Evolutionary conservation across 1,140 invertebrate species (phyloP).

Genomic region (Bicyclus anynana): DNA sequence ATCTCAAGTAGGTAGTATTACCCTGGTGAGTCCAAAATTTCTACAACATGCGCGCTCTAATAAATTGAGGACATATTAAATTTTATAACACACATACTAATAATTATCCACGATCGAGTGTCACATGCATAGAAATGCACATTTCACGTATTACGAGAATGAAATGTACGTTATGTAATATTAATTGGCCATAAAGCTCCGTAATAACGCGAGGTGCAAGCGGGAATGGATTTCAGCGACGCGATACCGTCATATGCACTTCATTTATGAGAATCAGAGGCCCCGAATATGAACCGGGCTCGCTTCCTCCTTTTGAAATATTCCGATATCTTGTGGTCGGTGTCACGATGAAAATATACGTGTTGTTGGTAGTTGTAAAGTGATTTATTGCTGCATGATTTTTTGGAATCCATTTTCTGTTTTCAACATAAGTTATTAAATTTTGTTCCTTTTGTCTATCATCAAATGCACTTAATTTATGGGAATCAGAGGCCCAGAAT

Average conservation of each 20-base stretch:
- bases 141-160: background rate
- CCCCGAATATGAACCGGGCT: constrained; percentile 20
- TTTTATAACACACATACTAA: constrained; percentile 3
- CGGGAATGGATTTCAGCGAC: constrained; percentile 31
- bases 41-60: background rate
- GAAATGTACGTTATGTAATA: constrained; percentile 11
- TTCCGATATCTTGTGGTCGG: background rate
- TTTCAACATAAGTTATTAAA: no score
- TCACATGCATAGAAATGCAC: background rate
- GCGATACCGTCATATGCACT: constrained; percentile 41
- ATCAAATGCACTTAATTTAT: no score
- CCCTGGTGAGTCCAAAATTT: no score
- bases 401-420: no score
- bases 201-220: constrained; percentile 27
- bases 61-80: background rate
- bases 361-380: no score
- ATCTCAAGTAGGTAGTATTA: no score
- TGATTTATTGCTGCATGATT: no score
- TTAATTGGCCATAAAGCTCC: constrained; percentile 19
- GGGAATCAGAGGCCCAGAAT: no score
- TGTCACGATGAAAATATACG: background rate
- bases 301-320: constrained; percentile 14
- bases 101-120: background rate
- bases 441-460: no score
- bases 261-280: constrained; percentile 44